These are phyloP conservation scores for Coleophora deauratella DNA, from an alignment of 2,888 invertebrate genomes.

Conservation along the genomic window DNA sequence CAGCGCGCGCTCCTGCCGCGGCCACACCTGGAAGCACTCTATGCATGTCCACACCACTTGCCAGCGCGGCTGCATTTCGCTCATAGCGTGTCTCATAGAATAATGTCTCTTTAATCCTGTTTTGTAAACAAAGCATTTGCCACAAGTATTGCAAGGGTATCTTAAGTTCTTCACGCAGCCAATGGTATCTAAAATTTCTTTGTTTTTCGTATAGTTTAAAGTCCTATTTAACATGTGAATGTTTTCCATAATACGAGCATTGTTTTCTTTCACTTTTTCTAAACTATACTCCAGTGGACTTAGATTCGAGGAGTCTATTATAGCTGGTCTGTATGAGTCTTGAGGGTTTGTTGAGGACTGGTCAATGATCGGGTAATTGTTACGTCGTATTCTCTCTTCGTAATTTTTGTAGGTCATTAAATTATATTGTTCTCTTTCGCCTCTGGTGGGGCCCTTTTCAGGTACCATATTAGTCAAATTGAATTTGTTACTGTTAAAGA, in stretches of 20 bases:
- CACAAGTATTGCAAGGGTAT: constrained; percentile 56
- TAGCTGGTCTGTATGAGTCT: not conserved
- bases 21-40: constrained; percentile 68
- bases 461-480: no score
- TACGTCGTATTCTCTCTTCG: not conserved
- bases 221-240: constrained; percentile 62
- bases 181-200: constrained; percentile 46
- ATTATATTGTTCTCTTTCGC: no score
- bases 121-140: constrained; percentile 63
- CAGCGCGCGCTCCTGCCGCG: constrained; percentile 47
- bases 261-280: constrained; percentile 62
- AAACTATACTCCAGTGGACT: constrained; percentile 57
- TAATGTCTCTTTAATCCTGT: constrained; percentile 59
- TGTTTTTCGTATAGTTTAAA: constrained; percentile 59
- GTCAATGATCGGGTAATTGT: not conserved
- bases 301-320: constrained; percentile 12
- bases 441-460: no score
- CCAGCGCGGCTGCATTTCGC: constrained; percentile 51
- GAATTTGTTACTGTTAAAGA: no score
- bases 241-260: constrained; percentile 65
- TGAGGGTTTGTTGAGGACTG: not conserved
- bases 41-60: constrained; percentile 66
- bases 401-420: not conserved
- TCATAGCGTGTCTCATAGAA: constrained; percentile 43
- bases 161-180: constrained; percentile 44